Conservation (phyloP, 1,140 invertebrate genomes). For the Scaptomyza montana region DNA sequence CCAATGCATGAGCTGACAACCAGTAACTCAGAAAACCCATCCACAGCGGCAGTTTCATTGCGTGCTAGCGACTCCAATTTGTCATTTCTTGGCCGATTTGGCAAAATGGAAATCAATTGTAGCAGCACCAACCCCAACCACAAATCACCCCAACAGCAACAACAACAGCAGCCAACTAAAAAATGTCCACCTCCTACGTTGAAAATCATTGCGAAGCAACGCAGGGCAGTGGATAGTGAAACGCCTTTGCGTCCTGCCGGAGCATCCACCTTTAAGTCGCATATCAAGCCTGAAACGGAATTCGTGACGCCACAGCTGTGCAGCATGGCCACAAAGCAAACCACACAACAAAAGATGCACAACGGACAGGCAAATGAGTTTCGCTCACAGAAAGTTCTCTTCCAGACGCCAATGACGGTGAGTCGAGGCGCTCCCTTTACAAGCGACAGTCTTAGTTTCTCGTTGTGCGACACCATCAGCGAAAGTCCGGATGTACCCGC, state of each 20-base stretch:
- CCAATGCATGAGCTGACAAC: slow-evolving; percentile 60
- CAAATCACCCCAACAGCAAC: slow-evolving; percentile 37
- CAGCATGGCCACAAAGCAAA: slow-evolving; percentile 26
- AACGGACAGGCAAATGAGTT: slow-evolving; percentile 66
- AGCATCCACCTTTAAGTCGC: slow-evolving; percentile 17
- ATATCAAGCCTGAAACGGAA: slow-evolving; percentile 48
- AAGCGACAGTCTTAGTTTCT: slow-evolving; percentile 70
- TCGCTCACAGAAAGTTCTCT: slow-evolving; percentile 79
- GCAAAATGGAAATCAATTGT: slow-evolving; percentile 69
- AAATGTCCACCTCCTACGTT: slow-evolving; percentile 37
- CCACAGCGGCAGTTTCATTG: slow-evolving; percentile 6
- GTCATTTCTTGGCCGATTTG: slow-evolving; percentile 69
- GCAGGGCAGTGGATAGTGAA: slow-evolving; percentile 44
- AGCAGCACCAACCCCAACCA: slow-evolving; percentile 27
- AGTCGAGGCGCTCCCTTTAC: slow-evolving; percentile 60
- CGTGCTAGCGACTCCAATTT: slow-evolving; percentile 51
- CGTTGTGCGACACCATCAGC: slow-evolving; percentile 76
- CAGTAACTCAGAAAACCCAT: slow-evolving; percentile 31
- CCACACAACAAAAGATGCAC: slow-evolving; percentile 43
- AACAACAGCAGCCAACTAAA: neutral
- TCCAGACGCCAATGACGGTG: slow-evolving; percentile 79
- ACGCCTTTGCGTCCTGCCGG: slow-evolving; percentile 52
- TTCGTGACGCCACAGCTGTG: slow-evolving; percentile 77
- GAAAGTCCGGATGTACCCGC: slow-evolving; percentile 61
- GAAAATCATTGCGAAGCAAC: slow-evolving; percentile 49